Percentiles rank a stretch among this genome's conserved stretches.
phyloP scores from a whole-genome alignment of 2,113 vertebrate genomes.

The Corapipo altera region DNA sequence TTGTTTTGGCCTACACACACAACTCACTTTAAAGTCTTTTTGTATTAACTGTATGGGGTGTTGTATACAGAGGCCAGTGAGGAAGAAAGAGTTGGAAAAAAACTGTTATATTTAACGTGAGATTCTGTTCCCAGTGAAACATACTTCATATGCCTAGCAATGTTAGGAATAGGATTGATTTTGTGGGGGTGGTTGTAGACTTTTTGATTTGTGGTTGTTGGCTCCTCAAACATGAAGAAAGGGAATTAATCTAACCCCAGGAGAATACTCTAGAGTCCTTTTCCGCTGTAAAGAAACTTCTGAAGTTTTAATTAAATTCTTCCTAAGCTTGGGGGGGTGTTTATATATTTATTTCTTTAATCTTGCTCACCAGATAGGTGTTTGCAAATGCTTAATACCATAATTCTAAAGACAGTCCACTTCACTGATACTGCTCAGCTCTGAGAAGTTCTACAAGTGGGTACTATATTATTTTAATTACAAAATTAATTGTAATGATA shows the following conservation, averaged over 20 bases:
- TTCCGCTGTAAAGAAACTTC: background rate
- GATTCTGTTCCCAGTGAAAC: background rate
- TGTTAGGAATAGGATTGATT: background rate
- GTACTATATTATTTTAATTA: background rate
- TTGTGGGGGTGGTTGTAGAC: background rate
- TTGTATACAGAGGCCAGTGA: background rate
- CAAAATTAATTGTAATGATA: background rate
- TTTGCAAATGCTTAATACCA: background rate
- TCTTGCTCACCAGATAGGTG: background rate
- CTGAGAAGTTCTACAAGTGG: background rate
- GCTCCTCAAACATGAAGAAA: background rate
- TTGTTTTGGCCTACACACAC: background rate
- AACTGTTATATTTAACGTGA: rapidly evolving
- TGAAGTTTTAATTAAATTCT: background rate
- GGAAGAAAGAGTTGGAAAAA: background rate
- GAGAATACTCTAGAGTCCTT: background rate
- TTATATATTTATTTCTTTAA: background rate
- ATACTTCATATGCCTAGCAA: background rate
- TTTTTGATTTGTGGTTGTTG: background rate
- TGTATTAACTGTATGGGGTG: background rate
- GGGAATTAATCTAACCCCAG: background rate
- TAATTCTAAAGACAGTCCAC: background rate
- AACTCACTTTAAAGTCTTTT: background rate
- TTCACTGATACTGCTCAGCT: background rate
- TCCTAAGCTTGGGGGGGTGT: background rate